Base-by-base conservation (phyloP, 2,888 invertebrate species). In the Caenorhabditis virilis region DNA sequence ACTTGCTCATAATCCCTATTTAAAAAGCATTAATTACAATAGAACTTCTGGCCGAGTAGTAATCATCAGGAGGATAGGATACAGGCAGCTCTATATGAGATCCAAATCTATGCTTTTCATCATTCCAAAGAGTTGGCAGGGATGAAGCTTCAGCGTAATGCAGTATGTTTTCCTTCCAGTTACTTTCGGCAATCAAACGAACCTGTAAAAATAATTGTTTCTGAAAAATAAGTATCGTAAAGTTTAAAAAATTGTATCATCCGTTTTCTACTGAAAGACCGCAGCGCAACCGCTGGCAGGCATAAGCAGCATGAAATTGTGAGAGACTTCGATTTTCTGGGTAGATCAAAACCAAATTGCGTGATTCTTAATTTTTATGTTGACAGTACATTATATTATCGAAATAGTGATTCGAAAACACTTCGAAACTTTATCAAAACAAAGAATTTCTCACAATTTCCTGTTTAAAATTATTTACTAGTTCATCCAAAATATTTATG, bases 111-210 rank as follows among this genome's bases (percentile, higher is more conserved):
- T 65, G 63, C 16, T 56, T 48, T 13, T 69, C 71, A 25, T 60
- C 63, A 35, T 75, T 79, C 78, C 78, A 78, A 39, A 75, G 69
- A 0, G 62, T 45, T 4, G 78, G 78, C 27, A 79, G 43, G 6
- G 69, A 50, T 18, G 68, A 63, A 2, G 57, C 50, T 16, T 53
- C 42, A 9, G 77, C 62, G 57, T 65, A 75, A 30, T 72, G 52
- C 20, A 76, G 68, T 36, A 79, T 66, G 9, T 77, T 74, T 13
- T 76, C 63, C 25, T 73, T 51, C 78, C 78, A 78, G 43, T 72
- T 62, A 18, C 66, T 50, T 36, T 69, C 69, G 3, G 64, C 52
- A 23, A 69, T 59, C 26, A 73, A 30, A 20, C 67, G 55, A 30
- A 73, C 68, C 72, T 72, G 39, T 26, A 25, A 26, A 43, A 20